Conservation (phyloP, 92 coral and sea anemone genomes). For the Siderastrea siderea region DNA sequence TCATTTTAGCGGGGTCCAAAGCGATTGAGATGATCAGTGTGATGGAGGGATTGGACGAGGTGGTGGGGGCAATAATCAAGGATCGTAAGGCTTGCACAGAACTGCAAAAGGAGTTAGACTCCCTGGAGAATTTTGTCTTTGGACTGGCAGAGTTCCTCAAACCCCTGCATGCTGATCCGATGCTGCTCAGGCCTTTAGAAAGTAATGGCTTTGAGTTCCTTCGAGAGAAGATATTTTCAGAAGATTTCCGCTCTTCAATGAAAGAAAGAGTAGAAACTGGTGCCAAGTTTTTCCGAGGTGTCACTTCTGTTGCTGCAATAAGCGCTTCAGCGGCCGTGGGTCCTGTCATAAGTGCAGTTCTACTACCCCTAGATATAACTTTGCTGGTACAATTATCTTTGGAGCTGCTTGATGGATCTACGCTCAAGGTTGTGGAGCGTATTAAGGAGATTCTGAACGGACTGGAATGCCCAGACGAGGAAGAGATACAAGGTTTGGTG, state of each 20-base stretch:
- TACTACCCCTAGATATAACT: slow-evolving; percentile 37
- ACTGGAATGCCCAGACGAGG: slow-evolving; percentile 33
- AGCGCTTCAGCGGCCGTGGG: slow-evolving; percentile 49
- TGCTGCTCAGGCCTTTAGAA: slow-evolving; percentile 38
- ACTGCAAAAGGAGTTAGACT: slow-evolving; percentile 17
- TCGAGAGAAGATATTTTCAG: neutral
- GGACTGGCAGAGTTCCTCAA: slow-evolving; percentile 22
- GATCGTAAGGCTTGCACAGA: slow-evolving; percentile 38
- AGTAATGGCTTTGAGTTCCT: slow-evolving; percentile 37
- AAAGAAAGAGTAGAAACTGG: slow-evolving; percentile 51
- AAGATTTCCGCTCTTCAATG: slow-evolving; percentile 17
- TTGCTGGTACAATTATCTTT: slow-evolving; percentile 40
- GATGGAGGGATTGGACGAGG: slow-evolving; percentile 52
- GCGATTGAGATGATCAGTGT: slow-evolving; percentile 34
- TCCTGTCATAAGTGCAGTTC: slow-evolving; percentile 35
- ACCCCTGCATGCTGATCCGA: slow-evolving; percentile 41
- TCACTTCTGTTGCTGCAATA: slow-evolving; percentile 24
- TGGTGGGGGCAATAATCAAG: slow-evolving; percentile 36
- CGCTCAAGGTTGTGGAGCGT: slow-evolving; percentile 25
- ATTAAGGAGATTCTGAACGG: slow-evolving; percentile 30
- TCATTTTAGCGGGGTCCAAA: slow-evolving; percentile 56
- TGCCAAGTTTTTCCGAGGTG: slow-evolving; percentile 36
- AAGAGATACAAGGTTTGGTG: slow-evolving; percentile 29
- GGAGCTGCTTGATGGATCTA: slow-evolving; percentile 52
- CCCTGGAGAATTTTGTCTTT: slow-evolving; percentile 15